Evolutionary conservation across 2,888 invertebrate species (phyloP).

Genomic region (Chymomyza caudatula): DNA sequence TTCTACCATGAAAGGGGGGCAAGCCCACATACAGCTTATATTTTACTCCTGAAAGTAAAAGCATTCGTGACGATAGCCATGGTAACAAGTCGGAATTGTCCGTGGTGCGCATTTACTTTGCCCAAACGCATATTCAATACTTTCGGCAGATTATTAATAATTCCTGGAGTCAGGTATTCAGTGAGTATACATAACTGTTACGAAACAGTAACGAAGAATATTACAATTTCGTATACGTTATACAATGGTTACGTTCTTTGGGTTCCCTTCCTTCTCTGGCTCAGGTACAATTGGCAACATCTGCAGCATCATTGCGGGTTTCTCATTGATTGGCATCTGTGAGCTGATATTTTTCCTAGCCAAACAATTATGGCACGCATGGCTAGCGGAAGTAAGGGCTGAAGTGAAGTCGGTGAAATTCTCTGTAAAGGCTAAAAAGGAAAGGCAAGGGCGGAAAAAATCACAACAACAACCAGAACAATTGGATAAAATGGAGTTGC

Average conservation of each 20-base stretch:
- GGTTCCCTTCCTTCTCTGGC: constrained; percentile 46
- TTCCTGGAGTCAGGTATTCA: constrained; percentile 82
- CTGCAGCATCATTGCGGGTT: constrained; percentile 82
- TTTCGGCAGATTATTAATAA: constrained; percentile 72
- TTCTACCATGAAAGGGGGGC: constrained; percentile 13
- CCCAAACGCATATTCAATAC: constrained; percentile 63
- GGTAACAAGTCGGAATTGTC: constrained; percentile 46
- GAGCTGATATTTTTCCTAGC: constrained; percentile 82
- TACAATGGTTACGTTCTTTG: background rate
- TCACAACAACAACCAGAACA: constrained; percentile 5
- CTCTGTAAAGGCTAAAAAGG: constrained; percentile 13
- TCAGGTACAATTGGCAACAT: constrained; percentile 84
- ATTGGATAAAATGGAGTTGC: constrained; percentile 47
- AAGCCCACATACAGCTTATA: constrained; percentile 26
- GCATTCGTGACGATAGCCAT: constrained; percentile 11
- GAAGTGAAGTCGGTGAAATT: background rate
- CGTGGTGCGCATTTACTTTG: constrained; percentile 68
- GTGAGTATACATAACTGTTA: constrained; percentile 78
- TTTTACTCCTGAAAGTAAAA: background rate
- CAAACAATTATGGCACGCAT: constrained; percentile 76
- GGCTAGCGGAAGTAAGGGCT: constrained; percentile 52
- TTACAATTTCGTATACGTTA: constrained; percentile 22
- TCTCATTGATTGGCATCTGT: constrained; percentile 81
- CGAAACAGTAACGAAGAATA: constrained; percentile 10
- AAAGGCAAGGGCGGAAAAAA: constrained; percentile 20